Base-by-base conservation (phyloP, 2,888 invertebrate species). In the Drosophila pseudotalamancana region DNA sequence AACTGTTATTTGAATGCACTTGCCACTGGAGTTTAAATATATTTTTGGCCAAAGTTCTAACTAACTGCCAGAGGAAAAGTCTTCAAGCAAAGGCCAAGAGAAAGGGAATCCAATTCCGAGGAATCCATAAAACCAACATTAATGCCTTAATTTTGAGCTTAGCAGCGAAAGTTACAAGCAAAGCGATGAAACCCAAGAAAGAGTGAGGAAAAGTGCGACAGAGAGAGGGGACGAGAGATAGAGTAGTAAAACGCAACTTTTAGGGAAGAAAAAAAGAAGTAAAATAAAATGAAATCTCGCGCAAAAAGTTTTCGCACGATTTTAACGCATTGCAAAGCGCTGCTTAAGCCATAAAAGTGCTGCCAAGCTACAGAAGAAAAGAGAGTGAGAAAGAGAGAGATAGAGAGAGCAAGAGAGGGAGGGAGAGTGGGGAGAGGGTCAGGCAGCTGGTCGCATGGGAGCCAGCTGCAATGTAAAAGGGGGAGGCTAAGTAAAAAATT, bases 101-200 rank as follows among this genome's bases (percentile, higher is more conserved):
- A 78, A 63, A 67, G 60, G 55, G 77, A 73, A 82, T 83, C 80
- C 68, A 65, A 66, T 75, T 57, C 40, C 43, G 39, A 48, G 55
- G 60, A 62, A 82, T 72, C 76, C 76, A 87, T 82, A 78, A 87
- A 87, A 87, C 79, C 72, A 85, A 74, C 79, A 82, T 76, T 83
- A 87, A 87, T 85, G 79, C 79, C 73, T 87, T 83, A 73, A 82
- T 83, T 78, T 85, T 59, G 48, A 65, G 77, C 77, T 72, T 48
- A 74, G 61, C 64, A 70, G 74, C 51, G 81, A 81, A 81, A 81
- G 74, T 84, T 71, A 43, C 34, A 34, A 65, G 56, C 57, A 34
- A 45, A 12, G 39, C 21, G 42, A 43, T 27, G 43, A 61, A 48
- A 40, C 25, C 32, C 12, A 42, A 8, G 4, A n/a, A 23, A 16